Base-by-base conservation (phyloP, 2,797 vertebrate species). In the Liparis tanakae region DNA sequence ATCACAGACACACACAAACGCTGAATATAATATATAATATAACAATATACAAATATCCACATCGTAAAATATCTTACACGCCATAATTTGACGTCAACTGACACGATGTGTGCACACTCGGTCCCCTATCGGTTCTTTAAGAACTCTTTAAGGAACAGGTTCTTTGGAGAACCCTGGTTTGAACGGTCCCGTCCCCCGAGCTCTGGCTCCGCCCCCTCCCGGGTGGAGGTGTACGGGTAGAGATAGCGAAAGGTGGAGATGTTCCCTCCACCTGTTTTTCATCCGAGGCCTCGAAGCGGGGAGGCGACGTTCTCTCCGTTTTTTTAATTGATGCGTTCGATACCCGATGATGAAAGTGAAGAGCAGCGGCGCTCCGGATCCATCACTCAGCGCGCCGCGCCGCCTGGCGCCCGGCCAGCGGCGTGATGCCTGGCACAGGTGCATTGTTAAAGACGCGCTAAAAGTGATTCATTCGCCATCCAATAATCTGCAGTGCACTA, bases 391-490 rank as follows among this genome's bases (percentile, higher is more conserved):
- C 76, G 67, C 64, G 4, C 81, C 46, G 75, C 83, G 85, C 90
- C 91, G 74, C 48, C 78, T 88, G 90, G 90, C 83, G 20, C 9
- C 0, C 18, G 4, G 84, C 91, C 90, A 78, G 33, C 82, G 85
- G 25, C 25, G 80, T 82, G 89, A 91, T 84, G 88, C 70, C 89
- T 88, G 86, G 88, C 88, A 88, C 88, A 88, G 86, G 87, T 86
- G 82, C 82, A 88, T 91, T 91, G 90, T 92, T 91, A 90, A 90
- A 91, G 85, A 81, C 86, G 87, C 85, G 72, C 79, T 91, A 88
- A 90, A 89, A 88, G 87, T 90, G 88, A 93, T 91, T 92, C 73
- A 92, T 91, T 84, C 85, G 83, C 84, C 69, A 85, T 89, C 82
- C 86, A 88, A 87, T 91, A 88, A 89, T 83, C 85, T 87, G 78